phyloP scores from a whole-genome alignment of 2,797 vertebrate species.

The Pelobates cultripes region DNA sequence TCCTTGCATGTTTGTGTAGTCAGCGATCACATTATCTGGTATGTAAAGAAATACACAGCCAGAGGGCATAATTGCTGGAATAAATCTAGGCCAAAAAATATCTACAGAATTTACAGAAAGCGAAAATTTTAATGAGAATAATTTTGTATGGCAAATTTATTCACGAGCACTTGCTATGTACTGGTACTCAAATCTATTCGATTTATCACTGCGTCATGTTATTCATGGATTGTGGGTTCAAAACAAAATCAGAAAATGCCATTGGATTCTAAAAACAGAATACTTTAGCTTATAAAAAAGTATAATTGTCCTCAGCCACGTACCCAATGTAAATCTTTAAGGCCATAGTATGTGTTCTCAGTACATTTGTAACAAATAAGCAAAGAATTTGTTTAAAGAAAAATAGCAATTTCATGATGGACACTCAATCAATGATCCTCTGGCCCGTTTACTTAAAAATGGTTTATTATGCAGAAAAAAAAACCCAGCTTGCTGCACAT shows the following conservation, averaged over 20 bases:
- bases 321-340: background rate
- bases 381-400: conserved; percentile 18
- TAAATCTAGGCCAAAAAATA: background rate
- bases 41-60: background rate
- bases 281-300: background rate
- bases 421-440: conserved; percentile 34
- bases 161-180: background rate
- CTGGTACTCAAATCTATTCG: background rate
- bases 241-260: background rate
- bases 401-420: conserved; percentile 42
- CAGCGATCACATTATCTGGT: background rate
- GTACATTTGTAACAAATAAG: conserved; percentile 23
- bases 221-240: background rate
- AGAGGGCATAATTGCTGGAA: background rate
- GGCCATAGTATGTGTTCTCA: background rate
- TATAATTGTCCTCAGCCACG: background rate
- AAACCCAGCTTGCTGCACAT: conserved; percentile 24
- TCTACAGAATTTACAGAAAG: background rate
- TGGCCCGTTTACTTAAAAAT: conserved; percentile 40
- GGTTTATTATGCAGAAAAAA: conserved; percentile 46
- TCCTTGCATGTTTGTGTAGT: background rate
- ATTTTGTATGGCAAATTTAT: background rate
- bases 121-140: background rate
- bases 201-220: background rate
- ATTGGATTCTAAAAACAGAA: background rate